Conservation (phyloP, 2,113 vertebrate species). For the Platysternon megacephalum region DNA sequence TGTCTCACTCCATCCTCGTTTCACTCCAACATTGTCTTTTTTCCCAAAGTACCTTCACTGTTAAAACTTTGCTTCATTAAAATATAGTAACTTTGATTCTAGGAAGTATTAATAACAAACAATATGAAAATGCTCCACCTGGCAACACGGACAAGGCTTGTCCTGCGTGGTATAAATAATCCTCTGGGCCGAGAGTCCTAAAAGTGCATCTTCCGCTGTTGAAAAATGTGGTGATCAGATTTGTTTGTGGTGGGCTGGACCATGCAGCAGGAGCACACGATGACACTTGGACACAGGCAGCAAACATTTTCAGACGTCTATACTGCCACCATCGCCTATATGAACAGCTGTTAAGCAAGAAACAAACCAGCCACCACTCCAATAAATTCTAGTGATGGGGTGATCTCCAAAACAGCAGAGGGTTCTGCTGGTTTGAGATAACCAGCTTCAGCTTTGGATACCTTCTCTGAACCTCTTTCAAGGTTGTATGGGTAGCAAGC, state of each 20-base stretch:
- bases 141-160: constrained; percentile 1
- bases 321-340: background rate
- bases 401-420: constrained; percentile 56
- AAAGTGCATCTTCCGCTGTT: constrained; percentile 26
- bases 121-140: background rate
- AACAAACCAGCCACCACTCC: background rate
- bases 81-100: background rate
- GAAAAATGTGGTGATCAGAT: background rate
- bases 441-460: background rate
- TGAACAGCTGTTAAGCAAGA: background rate
- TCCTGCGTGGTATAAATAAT: constrained; percentile 40
- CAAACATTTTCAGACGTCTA: background rate
- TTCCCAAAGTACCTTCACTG: constrained; percentile 22
- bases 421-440: constrained; percentile 31
- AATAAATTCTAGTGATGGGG: constrained; percentile 22
- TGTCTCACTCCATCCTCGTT: constrained; percentile 21
- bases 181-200: constrained; percentile 8
- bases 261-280: background rate
- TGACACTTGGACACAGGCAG: background rate
- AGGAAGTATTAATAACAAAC: background rate
- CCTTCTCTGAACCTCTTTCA: background rate
- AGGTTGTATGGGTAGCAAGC: fast-evolving
- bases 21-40: constrained; percentile 13
- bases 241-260: background rate
- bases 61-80: background rate